A percentile compares a stretch with the other conserved stretches of the same genome.
These are phyloP conservation scores for Fragum fragum DNA, from an alignment of 2,888 invertebrate species.

Conservation along the genomic window DNA sequence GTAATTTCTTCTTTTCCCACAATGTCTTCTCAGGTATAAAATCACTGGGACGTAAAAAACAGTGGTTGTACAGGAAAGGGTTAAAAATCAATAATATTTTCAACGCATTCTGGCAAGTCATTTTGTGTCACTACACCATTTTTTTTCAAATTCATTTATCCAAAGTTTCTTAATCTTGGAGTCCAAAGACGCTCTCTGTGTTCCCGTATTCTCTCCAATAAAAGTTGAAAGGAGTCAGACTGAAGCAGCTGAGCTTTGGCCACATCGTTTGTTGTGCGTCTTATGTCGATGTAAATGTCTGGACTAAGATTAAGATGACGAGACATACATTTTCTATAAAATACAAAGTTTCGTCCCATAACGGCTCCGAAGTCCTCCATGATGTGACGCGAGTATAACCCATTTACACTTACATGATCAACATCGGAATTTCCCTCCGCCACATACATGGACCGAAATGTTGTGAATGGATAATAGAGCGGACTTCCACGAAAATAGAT, in stretches of 20 bases:
- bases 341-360: conserved; percentile 72
- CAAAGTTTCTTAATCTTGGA: conserved; percentile 49
- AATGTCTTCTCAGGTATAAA: too few species aligned
- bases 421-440: conserved; percentile 74
- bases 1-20: too few species aligned
- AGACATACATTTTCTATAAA: conserved; percentile 78
- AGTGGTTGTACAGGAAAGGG: too few species aligned
- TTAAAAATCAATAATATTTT: neutral
- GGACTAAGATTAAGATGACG: conserved; percentile 78
- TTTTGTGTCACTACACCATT: neutral
- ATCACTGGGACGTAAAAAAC: too few species aligned
- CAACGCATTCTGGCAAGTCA: neutral
- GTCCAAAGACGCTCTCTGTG: conserved; percentile 65
- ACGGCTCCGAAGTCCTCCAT: conserved; percentile 70
- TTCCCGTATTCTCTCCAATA: conserved; percentile 60
- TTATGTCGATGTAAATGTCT: conserved; percentile 74
- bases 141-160: neutral
- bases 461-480: conserved; percentile 71
- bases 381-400: conserved; percentile 63
- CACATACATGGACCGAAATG: conserved; percentile 78
- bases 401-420: conserved; percentile 73
- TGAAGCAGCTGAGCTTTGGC: conserved; percentile 17
- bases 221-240: conserved; percentile 44
- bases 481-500: conserved; percentile 60
- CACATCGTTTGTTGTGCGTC: conserved; percentile 49